Percentiles rank a stretch among this genome's conserved stretches.
These are phyloP conservation scores for Drosophila subpulchrella DNA, from an alignment of 1,140 invertebrate genomes.

Conservation along the genomic window DNA sequence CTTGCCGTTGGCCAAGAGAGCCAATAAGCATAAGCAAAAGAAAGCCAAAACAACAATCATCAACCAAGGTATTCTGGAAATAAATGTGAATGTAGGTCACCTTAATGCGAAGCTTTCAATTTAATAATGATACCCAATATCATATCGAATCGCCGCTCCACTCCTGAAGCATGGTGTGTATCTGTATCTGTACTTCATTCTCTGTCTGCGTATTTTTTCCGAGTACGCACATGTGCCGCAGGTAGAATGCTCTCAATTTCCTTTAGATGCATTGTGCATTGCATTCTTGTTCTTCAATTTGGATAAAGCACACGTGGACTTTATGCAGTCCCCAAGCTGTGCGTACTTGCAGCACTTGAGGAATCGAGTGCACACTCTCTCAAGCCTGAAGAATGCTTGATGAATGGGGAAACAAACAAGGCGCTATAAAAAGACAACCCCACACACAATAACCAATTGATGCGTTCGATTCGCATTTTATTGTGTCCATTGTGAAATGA, in stretches of 20 bases:
- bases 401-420: slow-evolving; percentile 64
- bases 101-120: slow-evolving; percentile 76
- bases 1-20: slow-evolving; percentile 18
- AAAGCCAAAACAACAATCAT: slow-evolving; percentile 19
- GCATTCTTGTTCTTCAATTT: not conserved
- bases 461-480: slow-evolving; percentile 72
- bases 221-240: not conserved
- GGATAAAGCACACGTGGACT: not conserved
- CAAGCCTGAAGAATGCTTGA: slow-evolving; percentile 28
- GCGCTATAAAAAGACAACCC: slow-evolving; percentile 43
- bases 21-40: slow-evolving; percentile 11
- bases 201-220: not conserved
- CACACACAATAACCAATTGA: slow-evolving; percentile 72
- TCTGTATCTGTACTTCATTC: slow-evolving; percentile 3
- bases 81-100: slow-evolving; percentile 68
- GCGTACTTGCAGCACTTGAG: slow-evolving; percentile 36
- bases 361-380: slow-evolving; percentile 49
- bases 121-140: slow-evolving; percentile 74
- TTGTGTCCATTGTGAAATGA: slow-evolving; percentile 65
- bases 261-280: slow-evolving; percentile 5
- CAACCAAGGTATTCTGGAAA: slow-evolving; percentile 33
- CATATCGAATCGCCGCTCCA: slow-evolving; percentile 19
- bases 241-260: not conserved
- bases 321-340: slow-evolving; percentile 34
- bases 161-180: slow-evolving; percentile 1